These are phyloP conservation scores for Hydrolagus affinis DNA, from an alignment of 2,113 vertebrate species.

Conservation along the genomic window DNA sequence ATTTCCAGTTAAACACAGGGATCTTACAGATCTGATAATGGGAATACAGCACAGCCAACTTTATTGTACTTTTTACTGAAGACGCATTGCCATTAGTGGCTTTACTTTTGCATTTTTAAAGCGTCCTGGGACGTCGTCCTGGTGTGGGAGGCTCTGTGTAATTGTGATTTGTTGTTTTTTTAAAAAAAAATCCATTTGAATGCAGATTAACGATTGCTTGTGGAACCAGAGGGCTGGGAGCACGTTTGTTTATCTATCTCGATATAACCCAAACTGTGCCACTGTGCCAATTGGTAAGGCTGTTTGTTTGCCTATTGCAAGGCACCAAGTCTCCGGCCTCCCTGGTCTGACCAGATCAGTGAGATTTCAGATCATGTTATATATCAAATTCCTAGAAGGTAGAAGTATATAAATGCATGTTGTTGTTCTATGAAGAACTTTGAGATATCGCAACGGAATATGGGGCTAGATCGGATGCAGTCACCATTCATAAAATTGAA, in stretches of 20 bases:
- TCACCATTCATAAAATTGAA: too few relatives aligned
- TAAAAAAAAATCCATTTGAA: neutral
- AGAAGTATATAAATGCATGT: too few relatives aligned
- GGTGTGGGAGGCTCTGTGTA: neutral
- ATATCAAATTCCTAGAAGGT: neutral
- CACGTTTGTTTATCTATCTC: constrained; percentile 4
- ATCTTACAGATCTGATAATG: neutral
- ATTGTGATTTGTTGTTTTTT: neutral
- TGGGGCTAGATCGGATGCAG: too few relatives aligned
- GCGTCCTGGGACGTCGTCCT: neutral
- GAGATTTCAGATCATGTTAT: too few relatives aligned
- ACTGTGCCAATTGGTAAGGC: neutral
- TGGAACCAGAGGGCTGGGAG: neutral
- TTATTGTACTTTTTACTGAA: neutral
- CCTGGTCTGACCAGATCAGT: neutral
- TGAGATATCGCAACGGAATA: too few relatives aligned
- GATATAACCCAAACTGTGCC: neutral
- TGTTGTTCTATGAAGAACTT: too few relatives aligned
- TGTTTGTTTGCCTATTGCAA: neutral
- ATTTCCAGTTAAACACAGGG: neutral
- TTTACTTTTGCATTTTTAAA: constrained; percentile 1
- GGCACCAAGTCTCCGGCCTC: too few relatives aligned
- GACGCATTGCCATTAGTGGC: too few relatives aligned
- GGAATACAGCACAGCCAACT: too few relatives aligned
- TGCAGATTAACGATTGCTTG: neutral